Evolutionary conservation across 1,140 invertebrate species (phyloP).

Genomic region (Whitmania pigra): DNA sequence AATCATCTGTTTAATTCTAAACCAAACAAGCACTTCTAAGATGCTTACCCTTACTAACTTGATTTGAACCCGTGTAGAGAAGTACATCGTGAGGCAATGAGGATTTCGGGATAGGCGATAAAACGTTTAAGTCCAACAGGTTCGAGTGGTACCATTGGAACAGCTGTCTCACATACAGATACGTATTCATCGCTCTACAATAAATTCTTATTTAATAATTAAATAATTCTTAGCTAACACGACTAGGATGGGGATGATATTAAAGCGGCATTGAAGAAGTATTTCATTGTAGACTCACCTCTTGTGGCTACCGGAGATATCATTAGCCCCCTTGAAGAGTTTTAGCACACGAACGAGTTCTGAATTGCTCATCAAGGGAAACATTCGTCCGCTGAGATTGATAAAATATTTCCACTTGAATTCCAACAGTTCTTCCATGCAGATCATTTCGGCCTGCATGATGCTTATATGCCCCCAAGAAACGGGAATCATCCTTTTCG

Average conservation of each 20-base stretch:
- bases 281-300: constrained; percentile 4
- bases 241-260: neutral
- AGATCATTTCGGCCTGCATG: constrained; percentile 31
- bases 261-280: neutral
- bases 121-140: neutral
- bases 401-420: constrained; percentile 26
- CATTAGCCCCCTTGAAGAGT: constrained; percentile 25
- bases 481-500: constrained; percentile 28
- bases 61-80: constrained; percentile 23
- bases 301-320: constrained; percentile 23
- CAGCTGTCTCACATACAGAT: neutral
- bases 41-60: neutral
- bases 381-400: constrained; percentile 25
- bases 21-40: no score
- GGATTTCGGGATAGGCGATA: neutral
- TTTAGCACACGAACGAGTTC: constrained; percentile 24
- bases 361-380: constrained; percentile 24
- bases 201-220: no score
- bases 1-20: no score
- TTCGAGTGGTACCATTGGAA: constrained; percentile 8
- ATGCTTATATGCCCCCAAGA: constrained; percentile 28
- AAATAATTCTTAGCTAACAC: neutral
- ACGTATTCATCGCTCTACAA: neutral
- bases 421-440: constrained; percentile 31
- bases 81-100: constrained; percentile 17